A percentile compares a stretch with the other conserved stretches of the same genome.
Evolutionary conservation across 2,888 invertebrate species (phyloP).

Genomic region (Miltochrista miniata): DNA sequence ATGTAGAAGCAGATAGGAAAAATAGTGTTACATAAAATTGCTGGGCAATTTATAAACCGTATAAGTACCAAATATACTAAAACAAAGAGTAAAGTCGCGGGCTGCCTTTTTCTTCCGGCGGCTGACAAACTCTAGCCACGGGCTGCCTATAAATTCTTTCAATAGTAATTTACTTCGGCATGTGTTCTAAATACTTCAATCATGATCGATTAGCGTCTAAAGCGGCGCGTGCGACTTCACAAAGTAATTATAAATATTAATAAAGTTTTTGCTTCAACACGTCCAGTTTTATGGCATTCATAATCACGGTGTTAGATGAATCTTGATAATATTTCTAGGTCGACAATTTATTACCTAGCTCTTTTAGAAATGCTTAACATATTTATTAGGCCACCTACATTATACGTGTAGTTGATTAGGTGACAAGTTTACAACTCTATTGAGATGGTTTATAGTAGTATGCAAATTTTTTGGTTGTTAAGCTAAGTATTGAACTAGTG

Average conservation of each 20-base stretch:
- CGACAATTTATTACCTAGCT: constrained; percentile 14
- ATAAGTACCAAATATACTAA: background rate
- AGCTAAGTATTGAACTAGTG: background rate
- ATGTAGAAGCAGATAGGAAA: too few relatives aligned
- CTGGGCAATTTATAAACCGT: background rate
- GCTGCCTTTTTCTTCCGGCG: too few relatives aligned
- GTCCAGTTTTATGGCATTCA: constrained; percentile 21
- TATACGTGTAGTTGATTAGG: constrained; percentile 4
- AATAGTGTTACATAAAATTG: too few relatives aligned
- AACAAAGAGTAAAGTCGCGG: background rate
- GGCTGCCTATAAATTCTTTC: background rate
- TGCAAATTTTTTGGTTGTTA: constrained; percentile 1
- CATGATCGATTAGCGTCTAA: constrained; percentile 27
- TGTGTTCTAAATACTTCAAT: constrained; percentile 30
- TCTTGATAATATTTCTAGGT: constrained; percentile 22
- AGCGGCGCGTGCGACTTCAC: constrained; percentile 21
- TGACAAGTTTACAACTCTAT: constrained; percentile 3
- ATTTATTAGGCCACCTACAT: constrained; percentile 7
- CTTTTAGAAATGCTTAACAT: constrained; percentile 7
- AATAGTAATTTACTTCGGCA: background rate
- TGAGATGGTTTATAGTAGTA: background rate
- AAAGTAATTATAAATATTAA: constrained; percentile 25
- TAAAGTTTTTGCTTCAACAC: constrained; percentile 24
- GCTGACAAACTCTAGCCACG: too few relatives aligned
- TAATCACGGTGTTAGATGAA: constrained; percentile 9